Evolutionary conservation across 2,113 vertebrate genomes (phyloP), one percentile per base, ranked within the genome.

Genomic region (Heterotilapia buettikoferi): DNA sequence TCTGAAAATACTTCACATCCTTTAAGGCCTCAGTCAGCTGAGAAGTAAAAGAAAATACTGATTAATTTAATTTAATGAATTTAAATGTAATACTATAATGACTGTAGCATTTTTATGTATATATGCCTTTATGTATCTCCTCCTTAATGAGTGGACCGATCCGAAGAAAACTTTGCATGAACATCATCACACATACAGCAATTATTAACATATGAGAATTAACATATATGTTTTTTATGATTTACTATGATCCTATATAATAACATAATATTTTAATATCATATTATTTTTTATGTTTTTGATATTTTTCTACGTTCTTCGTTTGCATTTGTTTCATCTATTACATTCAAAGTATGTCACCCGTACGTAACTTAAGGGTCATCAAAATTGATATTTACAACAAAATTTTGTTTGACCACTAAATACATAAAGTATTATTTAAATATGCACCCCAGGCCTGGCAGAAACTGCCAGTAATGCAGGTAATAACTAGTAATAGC

Each of bases 1-100:
- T 94, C 85, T 96, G 94, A 84, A 98, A 94, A 50, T 97, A 97
- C 80, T 97, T 97, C 52, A 98, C 96, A 86, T 98, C 97, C 92
- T 96, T 97, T 84, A 97, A 92, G 38, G 98, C 92, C 84, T 93
- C 96, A 63, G 96, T 92, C 56, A 97, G 92, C 96, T 97, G 83
- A 14, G 90, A 83, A 86, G 47, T 63, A 57, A 91, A 93, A 76
- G 29, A 29, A 86, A 86, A 86, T 6, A 47, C 38, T 31, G 24
- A 86, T 68, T 54, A 78, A n/a, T 7, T 66, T 38, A 38, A 66
- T 36, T 63, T 1, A 63, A 19, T 36, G 36, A 33, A 36, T 66
- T 38, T 66, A 38, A 38, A 66, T 66, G 2, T 38, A 66, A 66
- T n/a, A 13, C 10, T 66, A 66, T 38, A 66, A 38, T n/a, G 18